Conservation (phyloP, 2,888 invertebrate species). For the Dolichopus griseipennis region DNA sequence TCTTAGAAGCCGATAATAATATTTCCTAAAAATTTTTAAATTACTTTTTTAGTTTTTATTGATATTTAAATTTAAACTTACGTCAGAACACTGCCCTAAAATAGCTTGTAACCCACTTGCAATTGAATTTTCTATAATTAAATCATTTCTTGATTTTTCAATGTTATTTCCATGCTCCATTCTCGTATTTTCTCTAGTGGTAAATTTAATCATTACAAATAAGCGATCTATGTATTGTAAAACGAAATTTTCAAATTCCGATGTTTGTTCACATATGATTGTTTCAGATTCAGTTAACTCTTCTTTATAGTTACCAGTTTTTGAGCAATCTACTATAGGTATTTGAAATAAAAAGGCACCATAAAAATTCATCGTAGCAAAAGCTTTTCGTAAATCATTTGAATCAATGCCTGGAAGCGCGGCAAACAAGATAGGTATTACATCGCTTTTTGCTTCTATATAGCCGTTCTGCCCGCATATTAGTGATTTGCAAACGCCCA, state of each 20-base stretch:
- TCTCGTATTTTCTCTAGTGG: slow-evolving; percentile 57
- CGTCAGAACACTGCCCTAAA: slow-evolving; percentile 62
- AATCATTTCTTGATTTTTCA: slow-evolving; percentile 60
- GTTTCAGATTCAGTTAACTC: slow-evolving; percentile 71
- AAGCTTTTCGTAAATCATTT: slow-evolving; percentile 71
- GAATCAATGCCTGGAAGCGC: slow-evolving; percentile 83
- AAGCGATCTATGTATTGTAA: slow-evolving; percentile 73
- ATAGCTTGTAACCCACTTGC: slow-evolving; percentile 59
- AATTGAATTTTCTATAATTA: slow-evolving; percentile 61
- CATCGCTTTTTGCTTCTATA: slow-evolving; percentile 69
- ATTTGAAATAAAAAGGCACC: slow-evolving; percentile 67
- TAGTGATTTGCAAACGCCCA: slow-evolving; percentile 59
- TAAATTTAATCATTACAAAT: slow-evolving; percentile 62
- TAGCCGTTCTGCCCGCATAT: slow-evolving; percentile 47
- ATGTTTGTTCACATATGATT: slow-evolving; percentile 67
- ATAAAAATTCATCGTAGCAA: slow-evolving; percentile 70
- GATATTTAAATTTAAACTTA: slow-evolving; percentile 34
- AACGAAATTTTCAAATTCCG: slow-evolving; percentile 82
- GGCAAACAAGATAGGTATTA: slow-evolving; percentile 69
- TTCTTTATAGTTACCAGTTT: slow-evolving; percentile 55
- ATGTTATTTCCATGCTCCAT: slow-evolving; percentile 54
- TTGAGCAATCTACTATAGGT: slow-evolving; percentile 77
- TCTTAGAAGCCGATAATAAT: slow-evolving; percentile 58
- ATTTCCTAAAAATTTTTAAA: slow-evolving; percentile 39
- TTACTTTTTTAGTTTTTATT: not conserved